These are phyloP conservation scores for Clavelina lepadiformis DNA, from an alignment of 23 tunicate genomes.

Conservation along the genomic window DNA sequence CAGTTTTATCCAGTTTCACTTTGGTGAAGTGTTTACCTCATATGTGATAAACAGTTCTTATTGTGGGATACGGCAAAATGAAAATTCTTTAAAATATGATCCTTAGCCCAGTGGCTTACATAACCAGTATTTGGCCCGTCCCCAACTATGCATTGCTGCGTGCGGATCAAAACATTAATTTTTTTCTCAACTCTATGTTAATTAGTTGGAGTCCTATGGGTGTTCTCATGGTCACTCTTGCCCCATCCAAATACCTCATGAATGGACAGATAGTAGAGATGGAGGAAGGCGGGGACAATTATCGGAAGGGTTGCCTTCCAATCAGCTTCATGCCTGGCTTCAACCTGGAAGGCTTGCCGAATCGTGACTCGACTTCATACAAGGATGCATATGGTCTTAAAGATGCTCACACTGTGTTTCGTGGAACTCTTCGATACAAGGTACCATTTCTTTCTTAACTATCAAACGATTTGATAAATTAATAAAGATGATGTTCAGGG, in stretches of 20 bases:
- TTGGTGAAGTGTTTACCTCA: too few relatives aligned
- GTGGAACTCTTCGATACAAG: constrained; percentile 96
- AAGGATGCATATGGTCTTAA: constrained; percentile 69
- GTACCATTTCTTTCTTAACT: constrained; percentile 5
- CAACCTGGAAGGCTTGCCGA: constrained; percentile 95
- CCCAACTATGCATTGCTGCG: too few relatives aligned
- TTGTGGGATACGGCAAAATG: too few relatives aligned
- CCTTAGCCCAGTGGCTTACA: too few relatives aligned
- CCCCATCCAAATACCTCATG: constrained; percentile 72
- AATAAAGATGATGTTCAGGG: constrained; percentile 66
- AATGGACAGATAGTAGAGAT: constrained; percentile 58
- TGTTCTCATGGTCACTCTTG: constrained; percentile 68
- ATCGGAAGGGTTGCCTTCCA: constrained; percentile 40
- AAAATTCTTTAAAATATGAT: too few relatives aligned
- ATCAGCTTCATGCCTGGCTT: constrained; percentile 82
- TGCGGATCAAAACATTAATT: constrained; percentile 4
- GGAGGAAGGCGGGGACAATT: constrained; percentile 67
- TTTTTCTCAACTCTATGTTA: not conserved
- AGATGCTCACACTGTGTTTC: constrained; percentile 48
- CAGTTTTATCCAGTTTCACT: not conserved
- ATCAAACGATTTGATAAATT: not conserved
- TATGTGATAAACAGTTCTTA: too few relatives aligned
- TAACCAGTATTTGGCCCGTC: too few relatives aligned
- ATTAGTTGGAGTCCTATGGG: constrained; percentile 94
- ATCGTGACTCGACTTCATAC: constrained; percentile 85